These are phyloP conservation scores for Pelmatolapia mariae DNA, from an alignment of 2,113 vertebrate species.

Conservation along the genomic window DNA sequence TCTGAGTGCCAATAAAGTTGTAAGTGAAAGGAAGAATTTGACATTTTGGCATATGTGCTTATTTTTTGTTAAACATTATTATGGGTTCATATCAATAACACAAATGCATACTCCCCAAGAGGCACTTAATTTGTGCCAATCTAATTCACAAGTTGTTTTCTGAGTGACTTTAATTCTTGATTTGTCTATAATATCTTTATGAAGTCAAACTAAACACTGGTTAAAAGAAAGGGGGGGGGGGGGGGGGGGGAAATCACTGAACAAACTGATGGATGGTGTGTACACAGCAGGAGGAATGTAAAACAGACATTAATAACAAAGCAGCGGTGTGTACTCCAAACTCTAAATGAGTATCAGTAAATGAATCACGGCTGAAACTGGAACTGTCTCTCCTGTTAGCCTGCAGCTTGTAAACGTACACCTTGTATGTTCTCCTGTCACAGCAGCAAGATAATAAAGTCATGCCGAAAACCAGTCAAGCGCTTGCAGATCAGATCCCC, in stretches of 20 bases:
- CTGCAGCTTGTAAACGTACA: not conserved
- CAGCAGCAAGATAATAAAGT: not conserved
- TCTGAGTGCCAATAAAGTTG: not conserved
- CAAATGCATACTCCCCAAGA: not conserved
- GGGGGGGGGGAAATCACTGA: fast-evolving
- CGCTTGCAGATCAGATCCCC: not conserved
- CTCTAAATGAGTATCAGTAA: not conserved
- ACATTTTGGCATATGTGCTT: not conserved
- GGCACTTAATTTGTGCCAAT: not conserved
- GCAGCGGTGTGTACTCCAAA: not conserved
- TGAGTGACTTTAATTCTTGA: not conserved
- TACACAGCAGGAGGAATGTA: not conserved
- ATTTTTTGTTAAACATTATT: not conserved
- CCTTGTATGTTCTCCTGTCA: not conserved
- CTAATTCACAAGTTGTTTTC: not conserved
- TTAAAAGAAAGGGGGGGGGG: not conserved
- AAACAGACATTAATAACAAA: not conserved
- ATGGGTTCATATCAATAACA: not conserved
- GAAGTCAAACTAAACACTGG: not conserved
- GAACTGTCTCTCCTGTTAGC: not conserved
- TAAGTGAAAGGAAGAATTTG: not conserved
- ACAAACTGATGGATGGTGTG: not conserved
- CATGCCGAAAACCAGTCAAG: not conserved
- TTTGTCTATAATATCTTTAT: not conserved
- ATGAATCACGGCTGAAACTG: not conserved